Base-by-base conservation (phyloP, 2,888 invertebrate species). In the Anthrax anthrax region DNA sequence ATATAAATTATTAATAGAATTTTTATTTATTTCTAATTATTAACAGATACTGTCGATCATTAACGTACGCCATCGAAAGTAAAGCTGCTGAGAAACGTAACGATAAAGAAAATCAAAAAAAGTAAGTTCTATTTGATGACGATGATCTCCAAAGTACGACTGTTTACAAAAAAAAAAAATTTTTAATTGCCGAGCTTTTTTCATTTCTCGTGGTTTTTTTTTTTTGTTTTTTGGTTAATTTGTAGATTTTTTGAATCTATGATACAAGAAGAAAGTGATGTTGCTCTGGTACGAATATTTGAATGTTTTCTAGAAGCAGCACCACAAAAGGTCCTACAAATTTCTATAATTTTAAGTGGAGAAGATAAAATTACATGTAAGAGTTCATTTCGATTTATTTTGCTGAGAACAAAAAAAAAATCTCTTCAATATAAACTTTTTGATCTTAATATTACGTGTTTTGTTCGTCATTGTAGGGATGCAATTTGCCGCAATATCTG, bases 301-400 rank as follows among this genome's bases (percentile, higher is more conserved):
- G 85, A 87, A 63, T 84, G 85, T 63, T 86, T 85, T 62, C 65
- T 86, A 39, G 86, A 86, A 65, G 81, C 85, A 0, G 85, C 85
- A 0, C 86, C 86, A 1, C 85, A 86, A 61, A 82, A 84, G 60
- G 80, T 84, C 43, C 64, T 86, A 50, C 84, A 85, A 64, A 72
- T 83, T 32, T 77, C 80, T 29, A 74, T 86, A 54, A 72, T 86
- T 56, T 67, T 85, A 43, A 68, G 71, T 32, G 73, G 76, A 46
- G 66, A 75, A 38, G 72, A 70, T 34, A 61, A 69, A 9, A 70
- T 77, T 50, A 72, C 72, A 53, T 64, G 79, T 79, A 59, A 65
- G 64, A 6, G 8, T 23, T 23, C 8, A 23, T n/a, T n/a, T n/a
- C n/a, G n/a, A n/a, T n/a, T n/a, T n/a, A n/a, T n/a, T n/a, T n/a